These are phyloP conservation scores for Neoitamus cyanurus DNA, from an alignment of 2,888 invertebrate species.

Conservation along the genomic window DNA sequence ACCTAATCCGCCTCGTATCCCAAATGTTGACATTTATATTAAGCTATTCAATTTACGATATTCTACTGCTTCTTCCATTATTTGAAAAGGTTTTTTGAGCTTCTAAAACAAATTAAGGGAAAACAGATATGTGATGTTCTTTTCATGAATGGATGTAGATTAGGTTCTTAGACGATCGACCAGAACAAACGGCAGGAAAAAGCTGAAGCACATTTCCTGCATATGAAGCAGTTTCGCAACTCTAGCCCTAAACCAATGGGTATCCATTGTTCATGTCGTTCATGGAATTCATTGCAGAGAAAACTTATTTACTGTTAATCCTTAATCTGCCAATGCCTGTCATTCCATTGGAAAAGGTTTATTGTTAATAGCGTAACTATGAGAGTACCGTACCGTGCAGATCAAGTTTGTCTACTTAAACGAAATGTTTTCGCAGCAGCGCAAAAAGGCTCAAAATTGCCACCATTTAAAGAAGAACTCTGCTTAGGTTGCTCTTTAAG, in stretches of 20 bases:
- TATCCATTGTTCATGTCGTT: neutral
- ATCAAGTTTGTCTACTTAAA: neutral
- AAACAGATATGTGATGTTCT: too few relatives aligned
- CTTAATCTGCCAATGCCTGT: neutral
- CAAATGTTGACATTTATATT: too few relatives aligned
- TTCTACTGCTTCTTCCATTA: too few relatives aligned
- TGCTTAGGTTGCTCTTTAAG: neutral
- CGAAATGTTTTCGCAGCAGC: neutral
- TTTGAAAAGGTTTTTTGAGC: too few relatives aligned
- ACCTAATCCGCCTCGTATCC: too few relatives aligned
- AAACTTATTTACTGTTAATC: neutral
- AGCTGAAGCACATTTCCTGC: neutral
- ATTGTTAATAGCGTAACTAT: neutral
- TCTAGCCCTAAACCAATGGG: neutral
- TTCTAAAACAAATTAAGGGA: too few relatives aligned
- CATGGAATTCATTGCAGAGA: neutral
- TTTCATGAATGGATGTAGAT: neutral
- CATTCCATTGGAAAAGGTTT: neutral
- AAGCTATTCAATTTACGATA: too few relatives aligned
- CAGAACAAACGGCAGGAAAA: neutral
- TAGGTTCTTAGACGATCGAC: too few relatives aligned
- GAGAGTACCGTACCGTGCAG: too few relatives aligned
- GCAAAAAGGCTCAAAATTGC: neutral
- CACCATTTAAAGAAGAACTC: neutral
- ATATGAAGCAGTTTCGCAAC: neutral